Evolutionary conservation across 2,113 vertebrate genomes (phyloP).

Genomic region (Psilopogon haemacephalus): DNA sequence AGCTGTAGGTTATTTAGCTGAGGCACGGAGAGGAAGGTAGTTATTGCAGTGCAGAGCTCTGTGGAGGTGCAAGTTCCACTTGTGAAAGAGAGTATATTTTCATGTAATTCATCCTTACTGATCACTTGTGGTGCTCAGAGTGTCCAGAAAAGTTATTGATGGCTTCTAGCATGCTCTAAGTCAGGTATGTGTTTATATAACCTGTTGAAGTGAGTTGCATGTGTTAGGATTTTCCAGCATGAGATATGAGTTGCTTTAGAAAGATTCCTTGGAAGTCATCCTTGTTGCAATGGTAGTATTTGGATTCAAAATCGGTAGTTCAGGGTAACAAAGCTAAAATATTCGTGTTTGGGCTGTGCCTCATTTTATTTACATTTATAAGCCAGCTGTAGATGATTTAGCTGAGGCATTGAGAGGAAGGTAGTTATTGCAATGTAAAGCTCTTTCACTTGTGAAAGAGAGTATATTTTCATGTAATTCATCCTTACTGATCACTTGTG

Average conservation of each 20-base stretch:
- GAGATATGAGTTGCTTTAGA: background rate
- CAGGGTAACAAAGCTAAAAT: background rate
- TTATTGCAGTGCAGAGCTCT: background rate
- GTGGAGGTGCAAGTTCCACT: background rate
- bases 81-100: background rate
- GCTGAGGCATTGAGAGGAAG: background rate
- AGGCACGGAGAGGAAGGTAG: background rate
- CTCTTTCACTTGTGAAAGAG: background rate
- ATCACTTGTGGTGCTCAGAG: background rate
- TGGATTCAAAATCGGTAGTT: background rate
- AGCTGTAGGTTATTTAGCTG: background rate
- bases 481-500: background rate
- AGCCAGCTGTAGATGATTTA: background rate
- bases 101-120: background rate
- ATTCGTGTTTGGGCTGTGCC: too few relatives aligned
- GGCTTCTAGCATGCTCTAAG: background rate
- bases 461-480: background rate
- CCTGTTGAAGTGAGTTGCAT: background rate
- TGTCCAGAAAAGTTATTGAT: background rate
- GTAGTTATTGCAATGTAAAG: background rate
- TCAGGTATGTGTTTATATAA: background rate
- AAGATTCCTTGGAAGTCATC: background rate
- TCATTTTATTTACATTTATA: too few relatives aligned
- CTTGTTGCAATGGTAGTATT: background rate
- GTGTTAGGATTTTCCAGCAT: background rate